Conservation (phyloP, 2,113 vertebrate species). For the Coregonus clupeaformis region DNA sequence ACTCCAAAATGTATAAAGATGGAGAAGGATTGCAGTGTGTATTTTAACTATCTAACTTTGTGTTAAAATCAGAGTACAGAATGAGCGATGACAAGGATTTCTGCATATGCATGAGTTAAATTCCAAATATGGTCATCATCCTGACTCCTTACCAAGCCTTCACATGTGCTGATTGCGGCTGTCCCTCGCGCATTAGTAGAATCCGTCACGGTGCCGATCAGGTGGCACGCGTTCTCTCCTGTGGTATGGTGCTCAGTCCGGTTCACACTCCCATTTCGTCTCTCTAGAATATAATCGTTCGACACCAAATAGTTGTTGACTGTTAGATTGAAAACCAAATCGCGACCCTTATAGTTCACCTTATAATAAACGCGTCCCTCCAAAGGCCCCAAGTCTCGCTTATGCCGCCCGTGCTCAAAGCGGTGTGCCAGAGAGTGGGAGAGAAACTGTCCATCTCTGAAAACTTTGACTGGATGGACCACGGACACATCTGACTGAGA, state of each 20-base stretch:
- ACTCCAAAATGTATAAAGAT: no score
- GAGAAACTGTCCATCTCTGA: constrained; percentile 78
- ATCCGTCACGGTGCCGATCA: constrained; percentile 77
- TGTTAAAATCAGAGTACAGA: not conserved
- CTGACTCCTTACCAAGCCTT: constrained; percentile 84
- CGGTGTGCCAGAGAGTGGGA: constrained; percentile 80
- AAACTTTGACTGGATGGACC: constrained; percentile 82
- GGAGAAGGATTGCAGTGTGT: not conserved
- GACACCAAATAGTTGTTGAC: constrained; percentile 79
- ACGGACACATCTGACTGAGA: constrained; percentile 73
- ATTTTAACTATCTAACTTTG: no score
- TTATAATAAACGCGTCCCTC: constrained; percentile 80
- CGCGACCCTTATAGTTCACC: constrained; percentile 72
- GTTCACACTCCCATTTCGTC: constrained; percentile 72
- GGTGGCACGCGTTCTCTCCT: constrained; percentile 76
- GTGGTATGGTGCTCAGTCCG: constrained; percentile 56
- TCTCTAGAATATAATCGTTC: constrained; percentile 83
- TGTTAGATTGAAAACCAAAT: constrained; percentile 86
- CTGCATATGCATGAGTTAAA: not conserved
- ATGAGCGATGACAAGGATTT: not conserved
- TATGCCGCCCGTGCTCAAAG: constrained; percentile 61
- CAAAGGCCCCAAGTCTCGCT: constrained; percentile 65
- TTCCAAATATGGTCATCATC: not conserved
- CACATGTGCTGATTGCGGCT: constrained; percentile 87
- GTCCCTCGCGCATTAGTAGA: constrained; percentile 55